These are phyloP conservation scores for Stegastes partitus DNA, from an alignment of 2,113 vertebrate genomes.

Conservation along the genomic window DNA sequence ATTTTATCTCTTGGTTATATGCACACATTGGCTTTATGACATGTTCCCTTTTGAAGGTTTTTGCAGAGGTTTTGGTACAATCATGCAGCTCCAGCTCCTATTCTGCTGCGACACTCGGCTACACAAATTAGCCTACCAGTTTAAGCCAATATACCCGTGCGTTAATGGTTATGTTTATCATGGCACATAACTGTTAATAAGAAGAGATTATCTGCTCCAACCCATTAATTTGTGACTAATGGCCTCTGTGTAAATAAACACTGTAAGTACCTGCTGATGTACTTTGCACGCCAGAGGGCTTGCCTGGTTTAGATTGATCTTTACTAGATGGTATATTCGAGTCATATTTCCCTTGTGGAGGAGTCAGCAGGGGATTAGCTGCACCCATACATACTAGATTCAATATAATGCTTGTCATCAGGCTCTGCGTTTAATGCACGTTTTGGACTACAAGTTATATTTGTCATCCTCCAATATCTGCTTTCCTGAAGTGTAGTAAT, in stretches of 20 bases:
- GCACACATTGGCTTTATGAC: too few species aligned
- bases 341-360: too few species aligned
- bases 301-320: not conserved
- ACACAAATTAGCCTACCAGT: conserved; percentile 3
- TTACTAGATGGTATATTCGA: too few species aligned
- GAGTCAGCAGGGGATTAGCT: too few species aligned
- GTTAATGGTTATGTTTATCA: conserved; percentile 12
- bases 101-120: not conserved
- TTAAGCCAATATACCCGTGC: conserved; percentile 7
- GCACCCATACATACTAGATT: not conserved
- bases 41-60: not conserved
- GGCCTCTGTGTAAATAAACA: not conserved
- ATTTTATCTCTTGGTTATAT: too few species aligned
- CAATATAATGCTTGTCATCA: too few species aligned
- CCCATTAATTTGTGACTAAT: conserved; percentile 10
- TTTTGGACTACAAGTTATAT: not conserved
- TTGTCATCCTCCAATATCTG: not conserved
- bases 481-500: not conserved
- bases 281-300: not conserved
- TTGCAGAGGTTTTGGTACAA: conserved; percentile 11
- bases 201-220: conserved; percentile 2
- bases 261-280: not conserved
- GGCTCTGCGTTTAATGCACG: not conserved
- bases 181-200: conserved; percentile 7
- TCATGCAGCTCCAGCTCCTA: not conserved